Base-by-base conservation (phyloP, 2,888 invertebrate species). In the Ectemnius continuus region DNA sequence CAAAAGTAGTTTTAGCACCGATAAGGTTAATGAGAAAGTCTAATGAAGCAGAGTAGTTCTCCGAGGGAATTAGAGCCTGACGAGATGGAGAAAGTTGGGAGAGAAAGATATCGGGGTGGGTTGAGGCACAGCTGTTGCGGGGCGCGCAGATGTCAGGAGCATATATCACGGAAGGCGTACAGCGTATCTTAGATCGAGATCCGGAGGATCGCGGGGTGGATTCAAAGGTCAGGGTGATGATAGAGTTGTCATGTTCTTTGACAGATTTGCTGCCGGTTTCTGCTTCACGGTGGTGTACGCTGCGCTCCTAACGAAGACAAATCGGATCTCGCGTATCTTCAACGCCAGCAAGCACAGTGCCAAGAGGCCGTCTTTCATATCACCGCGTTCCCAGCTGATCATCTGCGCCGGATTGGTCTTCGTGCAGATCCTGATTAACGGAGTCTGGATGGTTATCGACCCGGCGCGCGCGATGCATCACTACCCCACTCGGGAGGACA, bases 241-340 rank as follows among this genome's bases (percentile, higher is more conserved):
- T 8, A 36, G 13, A 47, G 13, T 68, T 61, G 14, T 45, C 63
- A 20, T 47, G 45, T 58, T 57, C 57, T 59, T 70, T 59, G 88
- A 48, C 87, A 96, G 96, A 88, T 96, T 96, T 85, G 94, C 95
- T n/a, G 96, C 98, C 0, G 98, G 98, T 3, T 96, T 99, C 90
- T 97, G 98, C 88, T 99, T 99, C 92, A 97, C 98, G 0, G 96
- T 99, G 61, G 98, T 99, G 56, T 99, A 99, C 92, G 98, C 98
- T 0, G 98, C 99, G 0, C 93, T 99, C 36, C 93, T 99, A 67
- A 99, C 99, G 62, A 99, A 99, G 93, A 99, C 99, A 13, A 99
- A 99, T 92, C 93, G 99, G 66, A 99, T 99, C 79, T 96, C 98
- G 0, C 93, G 99, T 61, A 99, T 99, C 89, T 97, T 99, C 92